A percentile compares a stretch with the other conserved stretches of the same genome.
These are phyloP conservation scores for Leptatherina wallacei DNA, from an alignment of 2,797 vertebrate genomes.

Conservation along the genomic window DNA sequence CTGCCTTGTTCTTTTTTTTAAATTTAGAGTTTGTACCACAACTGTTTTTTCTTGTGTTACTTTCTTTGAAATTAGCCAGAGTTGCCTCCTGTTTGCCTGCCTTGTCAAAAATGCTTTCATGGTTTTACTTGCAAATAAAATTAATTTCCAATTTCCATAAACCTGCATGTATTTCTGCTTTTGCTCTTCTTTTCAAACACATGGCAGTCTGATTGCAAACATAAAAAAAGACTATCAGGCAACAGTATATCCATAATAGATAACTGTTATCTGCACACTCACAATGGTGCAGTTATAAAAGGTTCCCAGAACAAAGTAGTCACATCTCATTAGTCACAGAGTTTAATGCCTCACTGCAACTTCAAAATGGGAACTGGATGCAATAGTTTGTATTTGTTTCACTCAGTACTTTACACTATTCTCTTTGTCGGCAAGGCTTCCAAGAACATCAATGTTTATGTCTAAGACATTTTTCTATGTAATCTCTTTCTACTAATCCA, in stretches of 20 bases:
- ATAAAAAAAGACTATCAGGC: constrained; percentile 4
- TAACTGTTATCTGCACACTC: constrained; percentile 26
- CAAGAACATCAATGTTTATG: too few species aligned
- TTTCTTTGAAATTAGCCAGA: neutral
- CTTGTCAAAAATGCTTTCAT: neutral
- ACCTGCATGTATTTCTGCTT: neutral
- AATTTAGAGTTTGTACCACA: neutral
- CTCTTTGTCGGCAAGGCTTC: neutral
- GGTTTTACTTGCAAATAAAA: neutral
- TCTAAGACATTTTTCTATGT: neutral
- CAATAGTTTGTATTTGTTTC: constrained; percentile 14
- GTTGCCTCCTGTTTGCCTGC: neutral
- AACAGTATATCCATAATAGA: constrained; percentile 21
- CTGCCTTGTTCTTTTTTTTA: neutral
- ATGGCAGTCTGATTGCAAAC: constrained; percentile 4
- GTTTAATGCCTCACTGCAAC: constrained; percentile 59
- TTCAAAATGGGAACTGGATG: constrained; percentile 44
- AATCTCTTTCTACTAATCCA: neutral
- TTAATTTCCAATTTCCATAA: neutral
- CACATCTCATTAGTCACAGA: constrained; percentile 67
- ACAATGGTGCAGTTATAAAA: constrained; percentile 42
- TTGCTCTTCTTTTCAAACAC: neutral
- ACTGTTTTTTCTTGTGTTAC: neutral
- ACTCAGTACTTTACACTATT: neutral
- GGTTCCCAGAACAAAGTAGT: constrained; percentile 68